Conservation (phyloP, 2,797 vertebrate genomes). For the Margarornis squamiger region DNA sequence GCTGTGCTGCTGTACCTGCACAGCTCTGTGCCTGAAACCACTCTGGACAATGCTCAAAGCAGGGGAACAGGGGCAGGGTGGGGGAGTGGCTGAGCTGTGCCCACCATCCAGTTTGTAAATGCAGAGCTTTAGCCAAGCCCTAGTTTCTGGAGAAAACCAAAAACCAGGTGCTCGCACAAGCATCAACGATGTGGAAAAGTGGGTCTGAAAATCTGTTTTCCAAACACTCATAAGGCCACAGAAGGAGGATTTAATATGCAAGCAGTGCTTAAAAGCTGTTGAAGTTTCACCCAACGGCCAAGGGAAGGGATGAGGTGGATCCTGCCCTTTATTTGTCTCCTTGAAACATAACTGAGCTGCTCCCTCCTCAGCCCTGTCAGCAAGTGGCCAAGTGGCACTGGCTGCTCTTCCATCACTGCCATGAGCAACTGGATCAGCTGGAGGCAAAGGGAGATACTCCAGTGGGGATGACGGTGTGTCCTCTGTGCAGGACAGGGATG, state of each 20-base stretch:
- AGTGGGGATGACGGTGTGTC: fast-evolving
- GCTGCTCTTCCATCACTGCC: background rate
- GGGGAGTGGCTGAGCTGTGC: background rate
- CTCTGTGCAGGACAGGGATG: background rate
- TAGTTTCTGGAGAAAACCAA: background rate
- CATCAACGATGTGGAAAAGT: background rate
- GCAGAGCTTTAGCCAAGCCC: background rate
- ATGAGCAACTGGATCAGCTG: background rate
- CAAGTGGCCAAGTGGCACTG: background rate
- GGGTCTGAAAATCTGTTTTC: background rate
- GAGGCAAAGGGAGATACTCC: background rate
- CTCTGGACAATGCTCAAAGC: fast-evolving
- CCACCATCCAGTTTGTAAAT: background rate
- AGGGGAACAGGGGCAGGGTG: background rate
- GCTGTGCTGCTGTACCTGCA: background rate
- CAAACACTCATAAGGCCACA: background rate
- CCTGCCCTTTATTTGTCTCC: background rate
- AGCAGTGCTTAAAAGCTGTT: background rate
- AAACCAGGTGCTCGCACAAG: background rate
- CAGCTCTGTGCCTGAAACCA: background rate
- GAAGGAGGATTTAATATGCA: background rate
- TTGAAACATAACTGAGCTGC: background rate
- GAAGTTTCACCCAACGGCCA: background rate
- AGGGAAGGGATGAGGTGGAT: background rate
- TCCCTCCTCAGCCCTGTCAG: background rate